Conservation (phyloP, 2,888 invertebrate genomes). For the Hedya salicella region DNA sequence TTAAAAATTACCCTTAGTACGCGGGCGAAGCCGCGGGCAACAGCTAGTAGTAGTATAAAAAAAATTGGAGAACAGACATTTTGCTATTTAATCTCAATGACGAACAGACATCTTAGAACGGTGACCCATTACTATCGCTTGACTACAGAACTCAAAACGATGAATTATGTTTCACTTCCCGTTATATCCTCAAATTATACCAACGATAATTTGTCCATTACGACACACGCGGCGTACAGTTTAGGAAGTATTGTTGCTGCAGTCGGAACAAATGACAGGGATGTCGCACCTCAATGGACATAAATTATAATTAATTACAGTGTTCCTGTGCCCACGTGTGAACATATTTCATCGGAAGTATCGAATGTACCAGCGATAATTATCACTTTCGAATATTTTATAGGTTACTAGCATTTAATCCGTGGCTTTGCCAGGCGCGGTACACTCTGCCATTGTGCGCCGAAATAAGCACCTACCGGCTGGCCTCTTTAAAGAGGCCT, state of each 20-base stretch:
- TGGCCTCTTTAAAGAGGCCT: too few relatives aligned
- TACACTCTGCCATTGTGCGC: too few relatives aligned
- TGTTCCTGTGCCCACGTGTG: conserved; percentile 7
- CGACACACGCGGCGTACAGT: background rate
- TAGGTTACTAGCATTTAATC: background rate
- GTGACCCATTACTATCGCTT: too few relatives aligned
- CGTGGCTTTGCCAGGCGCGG: too few relatives aligned
- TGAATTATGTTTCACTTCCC: background rate
- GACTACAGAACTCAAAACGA: background rate
- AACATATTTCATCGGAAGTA: background rate
- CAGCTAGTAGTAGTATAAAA: too few relatives aligned
- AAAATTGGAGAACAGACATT: too few relatives aligned
- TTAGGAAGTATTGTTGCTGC: conserved; percentile 21
- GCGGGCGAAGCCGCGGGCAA: too few relatives aligned
- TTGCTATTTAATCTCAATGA: too few relatives aligned
- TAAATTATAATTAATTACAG: conserved; percentile 18
- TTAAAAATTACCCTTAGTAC: too few relatives aligned
- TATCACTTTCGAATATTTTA: conserved; percentile 4
- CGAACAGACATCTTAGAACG: too few relatives aligned
- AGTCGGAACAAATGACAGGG: conserved; percentile 8
- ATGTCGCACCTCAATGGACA: background rate
- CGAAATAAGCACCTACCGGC: too few relatives aligned
- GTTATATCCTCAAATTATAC: conserved; percentile 4
- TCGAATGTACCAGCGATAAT: conserved; percentile 6
- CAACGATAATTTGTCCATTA: background rate